Evolutionary conservation across 2,113 vertebrate species (phyloP).

Genomic region (Tetrax tetrax): DNA sequence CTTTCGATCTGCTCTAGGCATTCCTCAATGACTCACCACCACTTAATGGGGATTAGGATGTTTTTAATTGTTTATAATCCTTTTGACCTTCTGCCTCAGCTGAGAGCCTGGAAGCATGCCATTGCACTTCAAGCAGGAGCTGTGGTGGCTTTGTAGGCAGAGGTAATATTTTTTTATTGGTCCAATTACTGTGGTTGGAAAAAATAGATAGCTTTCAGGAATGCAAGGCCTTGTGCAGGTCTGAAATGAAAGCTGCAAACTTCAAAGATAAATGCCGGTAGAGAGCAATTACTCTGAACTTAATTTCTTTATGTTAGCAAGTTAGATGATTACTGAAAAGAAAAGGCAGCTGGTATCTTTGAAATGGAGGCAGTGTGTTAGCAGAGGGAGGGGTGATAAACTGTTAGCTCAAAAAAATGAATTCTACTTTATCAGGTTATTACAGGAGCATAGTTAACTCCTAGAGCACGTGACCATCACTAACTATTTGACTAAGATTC

Average conservation of each 20-base stretch:
- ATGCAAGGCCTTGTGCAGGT: background rate
- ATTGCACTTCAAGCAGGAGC: background rate
- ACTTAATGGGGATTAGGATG: background rate
- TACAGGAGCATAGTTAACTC: background rate
- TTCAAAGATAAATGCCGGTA: background rate
- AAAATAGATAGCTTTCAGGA: background rate
- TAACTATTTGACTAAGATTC: background rate
- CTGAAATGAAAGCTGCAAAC: background rate
- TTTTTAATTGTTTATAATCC: constrained; percentile 32
- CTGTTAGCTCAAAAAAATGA: background rate
- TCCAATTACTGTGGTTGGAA: background rate
- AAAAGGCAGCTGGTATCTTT: background rate
- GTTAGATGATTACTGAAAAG: background rate
- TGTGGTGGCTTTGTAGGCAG: background rate
- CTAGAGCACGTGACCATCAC: background rate
- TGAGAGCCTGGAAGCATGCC: background rate
- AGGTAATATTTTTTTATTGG: background rate
- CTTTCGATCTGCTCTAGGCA: background rate
- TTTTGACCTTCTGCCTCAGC: background rate
- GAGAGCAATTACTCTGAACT: background rate
- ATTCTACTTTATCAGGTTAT: background rate
- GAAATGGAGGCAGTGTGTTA: background rate
- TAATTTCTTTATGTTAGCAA: background rate
- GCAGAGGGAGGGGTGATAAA: background rate
- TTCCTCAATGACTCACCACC: background rate